Conservation (phyloP, 2,113 vertebrate species). For the Blennius ocellaris region DNA sequence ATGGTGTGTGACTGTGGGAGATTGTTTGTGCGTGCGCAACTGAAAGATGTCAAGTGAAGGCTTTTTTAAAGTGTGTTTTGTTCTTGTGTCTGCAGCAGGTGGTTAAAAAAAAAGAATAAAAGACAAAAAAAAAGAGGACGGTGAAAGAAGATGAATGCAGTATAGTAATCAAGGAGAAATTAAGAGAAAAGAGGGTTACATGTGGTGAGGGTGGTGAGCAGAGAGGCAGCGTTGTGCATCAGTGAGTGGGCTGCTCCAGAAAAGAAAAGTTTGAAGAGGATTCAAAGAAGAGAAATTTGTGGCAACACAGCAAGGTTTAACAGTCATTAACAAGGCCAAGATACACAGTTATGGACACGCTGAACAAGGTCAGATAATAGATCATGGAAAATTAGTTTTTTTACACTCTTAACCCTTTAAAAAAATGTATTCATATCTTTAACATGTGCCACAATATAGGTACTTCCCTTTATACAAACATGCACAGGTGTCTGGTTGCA, state of each 20-base stretch:
- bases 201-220: slow-evolving; percentile 5
- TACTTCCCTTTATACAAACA: too few species aligned
- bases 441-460: too few species aligned
- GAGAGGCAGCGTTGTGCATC: slow-evolving; percentile 22
- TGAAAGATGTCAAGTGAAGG: background rate
- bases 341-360: background rate
- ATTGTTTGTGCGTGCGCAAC: background rate
- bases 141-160: slow-evolving; percentile 38
- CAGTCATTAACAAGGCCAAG: slow-evolving; percentile 15
- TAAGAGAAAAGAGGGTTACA: slow-evolving; percentile 20
- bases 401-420: too few species aligned
- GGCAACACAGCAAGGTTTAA: slow-evolving; percentile 23
- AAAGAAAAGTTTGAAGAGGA: slow-evolving; percentile 47
- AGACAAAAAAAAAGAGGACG: slow-evolving; percentile 1
- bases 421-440: too few species aligned
- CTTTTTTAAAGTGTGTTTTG: slow-evolving; percentile 14
- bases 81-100: slow-evolving; percentile 22
- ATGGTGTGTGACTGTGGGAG: background rate
- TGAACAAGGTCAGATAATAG: background rate
- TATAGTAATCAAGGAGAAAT: slow-evolving; percentile 51
- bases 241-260: slow-evolving; percentile 43
- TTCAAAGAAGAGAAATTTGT: slow-evolving; percentile 41
- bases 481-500: too few species aligned
- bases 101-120: background rate
- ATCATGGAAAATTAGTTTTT: background rate